Base-by-base conservation (phyloP, 1,140 invertebrate genomes). In the Paramacrobiotus metropolitanus region DNA sequence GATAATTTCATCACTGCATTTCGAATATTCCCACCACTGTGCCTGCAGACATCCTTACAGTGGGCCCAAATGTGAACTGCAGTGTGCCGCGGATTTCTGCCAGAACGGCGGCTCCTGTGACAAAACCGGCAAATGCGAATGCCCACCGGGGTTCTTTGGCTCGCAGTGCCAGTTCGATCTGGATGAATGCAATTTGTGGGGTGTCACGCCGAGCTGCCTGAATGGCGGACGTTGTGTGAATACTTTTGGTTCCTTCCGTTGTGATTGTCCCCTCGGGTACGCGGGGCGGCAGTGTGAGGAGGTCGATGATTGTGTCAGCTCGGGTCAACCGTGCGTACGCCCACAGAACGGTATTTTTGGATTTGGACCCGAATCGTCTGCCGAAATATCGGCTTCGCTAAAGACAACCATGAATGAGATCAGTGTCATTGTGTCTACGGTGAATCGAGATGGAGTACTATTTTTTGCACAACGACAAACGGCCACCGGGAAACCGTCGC, bases 211-310 rank as follows among this genome's bases (percentile, higher is more conserved):
- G 1, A 84, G 89, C 66, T 88, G 84, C 68, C 80, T 20, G 15
- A 55, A 55, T 82, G 31, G 77, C 78, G 1, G 67, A 89, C 4
- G 82, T 91, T 59, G 77, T 91, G 15, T 86, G 85, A 29, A 84
- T 84, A 0, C 87, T 87, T 0, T 73, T 80, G 34, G 77, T 91
- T 0, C 71, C 65, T 83, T 84, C 68, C 76, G 72, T 1, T 93
- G 88, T 68, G 79, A 80, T 62, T 92, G 88, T 70, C 76, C 78
- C 80, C 83, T 65, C 81, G 86, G 62, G 85, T 86, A 70, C 82
- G 81, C 29, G 83, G 88, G 3, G 73, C 76, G 28, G 78, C 62
- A 80, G 60, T 93, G 89, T 72, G 83, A 87, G 65, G 48, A 20
- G 24, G 15, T 9, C 15, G 15, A 28, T 4, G 4, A 28, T 9